Percentiles rank a stretch among this genome's conserved stretches.
Conservation (phyloP, 2,888 invertebrate genomes). For the Drepanosiphum platanoidis region DNA sequence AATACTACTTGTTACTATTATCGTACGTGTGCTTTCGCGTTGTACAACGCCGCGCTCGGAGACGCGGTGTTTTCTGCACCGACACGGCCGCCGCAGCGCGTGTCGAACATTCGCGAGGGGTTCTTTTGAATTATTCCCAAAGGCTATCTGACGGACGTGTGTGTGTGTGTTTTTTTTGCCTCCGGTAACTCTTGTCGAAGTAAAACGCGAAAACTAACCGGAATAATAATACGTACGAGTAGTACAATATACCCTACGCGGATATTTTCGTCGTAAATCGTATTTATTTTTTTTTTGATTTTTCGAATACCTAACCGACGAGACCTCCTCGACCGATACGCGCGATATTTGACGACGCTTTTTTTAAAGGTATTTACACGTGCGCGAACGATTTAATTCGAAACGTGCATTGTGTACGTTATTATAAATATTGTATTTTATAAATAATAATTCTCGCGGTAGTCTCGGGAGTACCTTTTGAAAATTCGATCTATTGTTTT, state of each 20-base stretch:
- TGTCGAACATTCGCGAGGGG: slow-evolving; percentile 38
- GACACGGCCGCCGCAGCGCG: slow-evolving; percentile 3
- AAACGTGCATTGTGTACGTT: slow-evolving; percentile 24
- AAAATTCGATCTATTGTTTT: slow-evolving; percentile 33
- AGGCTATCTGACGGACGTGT: slow-evolving; percentile 45
- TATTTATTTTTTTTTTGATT: too few species aligned
- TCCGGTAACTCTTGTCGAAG: not conserved
- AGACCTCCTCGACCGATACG: too few species aligned
- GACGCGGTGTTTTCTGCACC: not conserved
- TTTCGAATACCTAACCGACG: too few species aligned
- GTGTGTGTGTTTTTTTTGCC: not conserved
- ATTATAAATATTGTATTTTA: too few species aligned
- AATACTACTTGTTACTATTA: slow-evolving; percentile 45
- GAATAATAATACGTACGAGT: too few species aligned
- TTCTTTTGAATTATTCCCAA: slow-evolving; percentile 61
- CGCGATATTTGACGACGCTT: too few species aligned
- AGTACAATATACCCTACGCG: too few species aligned
- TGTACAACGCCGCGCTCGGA: too few species aligned
- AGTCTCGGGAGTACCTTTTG: slow-evolving; percentile 2
- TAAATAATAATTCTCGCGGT: not conserved
- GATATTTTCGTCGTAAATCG: not conserved
- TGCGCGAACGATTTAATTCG: not conserved
- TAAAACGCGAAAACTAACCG: not conserved
- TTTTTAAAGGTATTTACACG: too few species aligned
- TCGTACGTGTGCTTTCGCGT: not conserved